Base-by-base conservation (phyloP, 2,797 vertebrate species). In the Poecilia picta region DNA sequence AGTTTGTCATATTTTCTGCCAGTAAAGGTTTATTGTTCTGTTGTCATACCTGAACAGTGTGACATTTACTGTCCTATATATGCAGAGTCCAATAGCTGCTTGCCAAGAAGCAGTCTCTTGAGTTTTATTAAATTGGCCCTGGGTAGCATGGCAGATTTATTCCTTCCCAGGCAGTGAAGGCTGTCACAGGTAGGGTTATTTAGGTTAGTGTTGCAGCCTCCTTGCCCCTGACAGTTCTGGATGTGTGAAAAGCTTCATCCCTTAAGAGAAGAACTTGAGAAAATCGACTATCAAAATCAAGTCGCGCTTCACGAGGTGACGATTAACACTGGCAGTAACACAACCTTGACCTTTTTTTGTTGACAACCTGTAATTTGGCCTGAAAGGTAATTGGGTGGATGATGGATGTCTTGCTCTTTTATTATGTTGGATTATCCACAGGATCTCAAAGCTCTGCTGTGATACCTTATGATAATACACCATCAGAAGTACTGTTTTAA, bases 331-430 rank as follows among this genome's bases (percentile, higher is more conserved):
- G 36, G 46, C 46, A 13, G 47, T 25, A 49, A 81, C 73, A 77
- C 81, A 86, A 88, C 89, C 85, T 88, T 90, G 90, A 90, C 88
- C 91, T 93, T 93, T 89, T 68, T 82, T 45, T 45, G 55, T 70
- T 81, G 88, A 90, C 86, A 76, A 78, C 62, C 72, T 88, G 81
- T 92, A 88, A 92, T 92, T 90, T 89, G 81, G 82, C 73, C 79
- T 88, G 89, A 92, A 86, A 89, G 86, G 88, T 91, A 93, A 94
- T 90, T 91, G 88, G 88, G 66, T 51, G 39, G 81, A 89, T 89
- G 92, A 93, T 89, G 85, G 87, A 94, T 90, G 87, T 80, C 57
- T 84, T 87, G 86, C 84, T 87, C 81, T 92, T 91, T 92, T 91
- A 90, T 90, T 86, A 87, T 90, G 90, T 91, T 89, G 90, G 91